A percentile compares a stretch with the other conserved stretches of the same genome.
Evolutionary conservation across 2,113 vertebrate species (phyloP).

Genomic region (Malurus cyaneus): DNA sequence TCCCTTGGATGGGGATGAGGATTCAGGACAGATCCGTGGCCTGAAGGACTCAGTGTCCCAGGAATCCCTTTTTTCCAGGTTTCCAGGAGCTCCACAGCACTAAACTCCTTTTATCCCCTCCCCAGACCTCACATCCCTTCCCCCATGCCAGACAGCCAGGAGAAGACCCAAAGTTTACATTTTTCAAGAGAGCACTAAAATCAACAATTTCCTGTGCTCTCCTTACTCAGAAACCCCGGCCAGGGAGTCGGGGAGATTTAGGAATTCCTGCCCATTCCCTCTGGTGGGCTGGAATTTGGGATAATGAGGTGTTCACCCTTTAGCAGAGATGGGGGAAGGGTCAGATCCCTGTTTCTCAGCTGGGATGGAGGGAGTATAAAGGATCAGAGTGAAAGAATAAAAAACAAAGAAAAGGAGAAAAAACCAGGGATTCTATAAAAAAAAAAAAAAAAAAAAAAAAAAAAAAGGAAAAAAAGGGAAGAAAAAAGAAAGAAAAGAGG

Average conservation of each 20-base stretch:
- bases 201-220: slow-evolving; percentile 20
- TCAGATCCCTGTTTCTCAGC: neutral
- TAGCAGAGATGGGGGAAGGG: neutral
- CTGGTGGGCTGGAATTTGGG: neutral
- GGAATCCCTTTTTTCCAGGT: neutral
- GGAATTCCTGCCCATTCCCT: neutral
- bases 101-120: neutral
- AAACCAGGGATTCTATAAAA: rapidly evolving
- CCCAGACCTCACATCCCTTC: neutral
- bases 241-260: neutral
- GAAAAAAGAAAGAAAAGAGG: neutral
- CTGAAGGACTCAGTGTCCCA: neutral
- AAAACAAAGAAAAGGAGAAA: neutral
- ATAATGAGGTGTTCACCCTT: slow-evolving; percentile 17
- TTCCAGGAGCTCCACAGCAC: rapidly evolving
- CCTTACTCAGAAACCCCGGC: neutral
- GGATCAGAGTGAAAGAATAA: neutral
- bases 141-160: neutral
- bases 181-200: neutral
- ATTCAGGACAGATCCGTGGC: neutral
- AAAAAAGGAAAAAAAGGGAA: no score
- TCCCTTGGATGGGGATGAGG: neutral
- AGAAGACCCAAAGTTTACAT: neutral
- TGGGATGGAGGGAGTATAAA: neutral
- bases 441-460: no score